A percentile compares a stretch with the other conserved stretches of the same genome.
phyloP scores from a whole-genome alignment of 2,888 invertebrate species.

The Caenorhabditis sp. region DNA sequence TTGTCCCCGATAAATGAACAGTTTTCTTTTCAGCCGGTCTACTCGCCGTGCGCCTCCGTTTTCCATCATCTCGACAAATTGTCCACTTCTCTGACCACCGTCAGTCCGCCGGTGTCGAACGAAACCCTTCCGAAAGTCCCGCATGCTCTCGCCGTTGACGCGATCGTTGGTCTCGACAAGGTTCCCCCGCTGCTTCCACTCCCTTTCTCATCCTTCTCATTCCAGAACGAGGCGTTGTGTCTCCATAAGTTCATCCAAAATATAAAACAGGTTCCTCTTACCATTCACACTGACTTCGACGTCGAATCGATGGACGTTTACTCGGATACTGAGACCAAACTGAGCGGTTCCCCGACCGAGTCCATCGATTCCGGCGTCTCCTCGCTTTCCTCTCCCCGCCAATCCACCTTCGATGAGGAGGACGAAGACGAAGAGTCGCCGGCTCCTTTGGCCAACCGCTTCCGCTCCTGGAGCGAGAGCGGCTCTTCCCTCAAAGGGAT shows the following conservation, averaged over 20 bases:
- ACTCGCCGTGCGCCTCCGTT: slow-evolving; percentile 50
- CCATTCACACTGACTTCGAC: slow-evolving; percentile 42
- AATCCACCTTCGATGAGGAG: slow-evolving; percentile 29
- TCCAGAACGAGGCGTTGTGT: slow-evolving; percentile 30
- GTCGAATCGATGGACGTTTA: slow-evolving; percentile 23
- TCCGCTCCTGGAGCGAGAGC: slow-evolving; percentile 46
- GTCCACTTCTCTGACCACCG: slow-evolving; percentile 15
- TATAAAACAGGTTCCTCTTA: slow-evolving; percentile 39
- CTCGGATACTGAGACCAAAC: slow-evolving; percentile 28
- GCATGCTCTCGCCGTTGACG: slow-evolving; percentile 28
- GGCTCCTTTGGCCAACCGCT: slow-evolving; percentile 3
- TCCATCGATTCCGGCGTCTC: slow-evolving; percentile 57
- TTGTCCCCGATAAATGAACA: too few relatives aligned
- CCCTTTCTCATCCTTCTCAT: too few relatives aligned
- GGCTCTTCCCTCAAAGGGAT: slow-evolving; percentile 42
- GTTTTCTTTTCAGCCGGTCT: slow-evolving; percentile 52
- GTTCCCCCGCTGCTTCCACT: neutral
- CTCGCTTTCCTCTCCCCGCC: slow-evolving; percentile 41
- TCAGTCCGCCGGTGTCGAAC: slow-evolving; percentile 11
- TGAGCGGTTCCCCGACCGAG: slow-evolving; percentile 49
- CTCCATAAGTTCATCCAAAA: slow-evolving; percentile 49
- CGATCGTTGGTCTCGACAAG: slow-evolving; percentile 51
- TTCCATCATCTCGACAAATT: slow-evolving; percentile 45
- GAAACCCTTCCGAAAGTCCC: slow-evolving; percentile 35
- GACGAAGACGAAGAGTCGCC: slow-evolving; percentile 43